A percentile compares a stretch with the other conserved stretches of the same genome.
Evolutionary conservation across 1,140 invertebrate species (phyloP).

Genomic region (Lepidotrigona ventralis): DNA sequence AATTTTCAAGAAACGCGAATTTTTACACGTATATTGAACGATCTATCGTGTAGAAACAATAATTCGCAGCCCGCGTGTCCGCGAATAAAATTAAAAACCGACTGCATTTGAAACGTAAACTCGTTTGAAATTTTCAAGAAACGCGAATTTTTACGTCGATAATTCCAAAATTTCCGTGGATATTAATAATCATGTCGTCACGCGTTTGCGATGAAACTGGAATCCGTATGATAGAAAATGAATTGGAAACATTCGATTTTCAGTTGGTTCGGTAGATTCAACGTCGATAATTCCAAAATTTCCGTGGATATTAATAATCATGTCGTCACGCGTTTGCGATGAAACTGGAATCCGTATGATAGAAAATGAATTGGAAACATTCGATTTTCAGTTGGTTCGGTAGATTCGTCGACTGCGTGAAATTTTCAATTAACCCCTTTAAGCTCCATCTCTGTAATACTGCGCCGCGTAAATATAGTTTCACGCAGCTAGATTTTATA

Average conservation of each 20-base stretch:
- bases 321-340: background rate
- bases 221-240: no score
- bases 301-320: background rate
- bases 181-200: background rate
- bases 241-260: background rate
- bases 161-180: background rate
- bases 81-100: background rate
- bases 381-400: background rate
- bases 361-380: background rate
- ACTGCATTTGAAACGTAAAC: background rate
- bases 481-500: no score
- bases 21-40: background rate
- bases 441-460: no score
- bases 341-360: background rate
- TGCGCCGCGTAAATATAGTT: no score
- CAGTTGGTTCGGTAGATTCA: background rate
- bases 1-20: background rate
- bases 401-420: background rate
- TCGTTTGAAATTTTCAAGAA: background rate
- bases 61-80: background rate
- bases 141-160: background rate
- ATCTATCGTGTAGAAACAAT: no score
- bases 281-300: background rate
- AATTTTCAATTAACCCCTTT: background rate
- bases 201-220: background rate